A percentile compares a stretch with the other conserved stretches of the same genome.
These are phyloP conservation scores for Halcyon chelicuti DNA, from an alignment of 2,797 vertebrate species.

Conservation along the genomic window DNA sequence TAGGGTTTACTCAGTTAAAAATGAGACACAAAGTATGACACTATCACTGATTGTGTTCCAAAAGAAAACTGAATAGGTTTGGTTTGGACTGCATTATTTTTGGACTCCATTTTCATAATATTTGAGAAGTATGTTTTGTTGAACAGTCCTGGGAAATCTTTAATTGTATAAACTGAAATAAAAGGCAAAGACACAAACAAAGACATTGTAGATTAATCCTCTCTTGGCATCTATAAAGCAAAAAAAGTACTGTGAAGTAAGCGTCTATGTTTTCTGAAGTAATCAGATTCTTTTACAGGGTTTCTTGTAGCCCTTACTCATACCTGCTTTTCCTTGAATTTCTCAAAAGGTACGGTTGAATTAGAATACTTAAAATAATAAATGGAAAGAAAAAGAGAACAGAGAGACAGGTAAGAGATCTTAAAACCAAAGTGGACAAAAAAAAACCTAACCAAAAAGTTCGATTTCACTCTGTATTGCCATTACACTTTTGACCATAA, in stretches of 20 bases:
- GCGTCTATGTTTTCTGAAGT: slow-evolving; percentile 65
- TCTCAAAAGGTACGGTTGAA: slow-evolving; percentile 61
- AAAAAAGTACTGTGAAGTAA: slow-evolving; percentile 70
- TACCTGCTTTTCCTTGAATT: slow-evolving; percentile 48
- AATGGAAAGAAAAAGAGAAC: slow-evolving; percentile 42
- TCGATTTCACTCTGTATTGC: not conserved
- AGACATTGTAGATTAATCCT: slow-evolving; percentile 63
- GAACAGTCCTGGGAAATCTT: slow-evolving; percentile 69
- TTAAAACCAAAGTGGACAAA: slow-evolving; percentile 8
- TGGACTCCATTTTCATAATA: slow-evolving; percentile 26
- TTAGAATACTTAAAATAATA: slow-evolving; percentile 63
- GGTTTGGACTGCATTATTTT: not conserved
- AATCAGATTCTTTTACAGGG: slow-evolving; percentile 63
- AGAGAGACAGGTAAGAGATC: slow-evolving; percentile 13
- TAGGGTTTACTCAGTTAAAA: not conserved
- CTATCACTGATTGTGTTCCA: not conserved
- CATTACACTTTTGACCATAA: not conserved
- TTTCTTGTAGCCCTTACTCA: slow-evolving; percentile 64
- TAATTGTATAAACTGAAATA: slow-evolving; percentile 77
- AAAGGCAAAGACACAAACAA: slow-evolving; percentile 74
- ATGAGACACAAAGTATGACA: not conserved
- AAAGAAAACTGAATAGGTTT: not conserved
- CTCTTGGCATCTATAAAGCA: slow-evolving; percentile 69
- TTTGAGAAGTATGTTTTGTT: slow-evolving; percentile 64
- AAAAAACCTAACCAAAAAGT: not conserved